These are phyloP conservation scores for Mixornis gularis DNA, from an alignment of 2,113 vertebrate species.

Conservation along the genomic window DNA sequence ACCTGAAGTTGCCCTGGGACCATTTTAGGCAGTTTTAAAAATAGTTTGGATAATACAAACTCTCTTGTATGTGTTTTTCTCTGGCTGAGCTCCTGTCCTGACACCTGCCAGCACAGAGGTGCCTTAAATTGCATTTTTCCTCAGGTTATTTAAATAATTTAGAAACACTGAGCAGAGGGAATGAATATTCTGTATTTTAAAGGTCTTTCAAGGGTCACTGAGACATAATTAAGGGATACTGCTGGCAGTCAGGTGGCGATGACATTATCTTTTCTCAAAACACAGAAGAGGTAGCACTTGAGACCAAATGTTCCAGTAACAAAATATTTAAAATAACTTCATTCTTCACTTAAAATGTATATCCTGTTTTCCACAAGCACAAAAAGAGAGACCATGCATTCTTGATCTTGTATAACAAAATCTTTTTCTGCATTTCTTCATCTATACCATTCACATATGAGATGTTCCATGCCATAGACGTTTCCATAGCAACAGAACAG, in stretches of 20 bases:
- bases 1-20: background rate
- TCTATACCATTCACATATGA: background rate
- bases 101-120: background rate
- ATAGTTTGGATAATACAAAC: background rate
- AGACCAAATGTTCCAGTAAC: background rate
- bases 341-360: background rate
- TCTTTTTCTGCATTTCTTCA: background rate
- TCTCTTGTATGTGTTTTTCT: background rate
- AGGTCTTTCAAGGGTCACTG: background rate
- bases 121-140: background rate
- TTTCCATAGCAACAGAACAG: slow-evolving; percentile 53
- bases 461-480: background rate
- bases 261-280: background rate
- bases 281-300: background rate
- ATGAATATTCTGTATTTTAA: slow-evolving; percentile 1
- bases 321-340: background rate
- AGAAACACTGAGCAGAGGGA: background rate
- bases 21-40: background rate
- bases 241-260: background rate
- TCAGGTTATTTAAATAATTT: slow-evolving; percentile 10
- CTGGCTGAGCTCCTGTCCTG: background rate
- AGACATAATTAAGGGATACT: background rate
- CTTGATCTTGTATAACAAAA: background rate
- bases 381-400: background rate
- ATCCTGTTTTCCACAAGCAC: background rate